Percentiles rank a stretch among this genome's conserved stretches.
These are phyloP conservation scores for Trialeurodes vaporariorum DNA, from an alignment of 1,140 invertebrate species.

Conservation along the genomic window DNA sequence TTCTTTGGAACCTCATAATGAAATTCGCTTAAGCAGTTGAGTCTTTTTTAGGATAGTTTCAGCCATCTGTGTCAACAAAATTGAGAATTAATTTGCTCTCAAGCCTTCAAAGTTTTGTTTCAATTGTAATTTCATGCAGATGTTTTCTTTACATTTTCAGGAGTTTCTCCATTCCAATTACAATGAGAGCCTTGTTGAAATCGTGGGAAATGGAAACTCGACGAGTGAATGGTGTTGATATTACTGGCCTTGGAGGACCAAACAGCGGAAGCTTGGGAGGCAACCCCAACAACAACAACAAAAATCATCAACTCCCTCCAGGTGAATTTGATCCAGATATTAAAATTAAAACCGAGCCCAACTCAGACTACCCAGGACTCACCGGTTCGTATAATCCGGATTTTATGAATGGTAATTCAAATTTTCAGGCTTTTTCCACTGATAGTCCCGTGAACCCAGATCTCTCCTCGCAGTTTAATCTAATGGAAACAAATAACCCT, in stretches of 20 bases:
- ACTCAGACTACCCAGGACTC: constrained; percentile 18
- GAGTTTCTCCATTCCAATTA: constrained; percentile 82
- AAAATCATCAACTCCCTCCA: not conserved
- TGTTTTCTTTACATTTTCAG: constrained; percentile 33
- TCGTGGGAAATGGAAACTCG: constrained; percentile 39
- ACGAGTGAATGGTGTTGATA: constrained; percentile 10
- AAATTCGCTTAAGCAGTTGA: too few species aligned
- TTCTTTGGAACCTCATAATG: too few species aligned
- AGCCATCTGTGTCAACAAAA: too few species aligned
- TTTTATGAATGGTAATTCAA: not conserved
- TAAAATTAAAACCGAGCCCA: constrained; percentile 43
- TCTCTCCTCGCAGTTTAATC: too few species aligned
- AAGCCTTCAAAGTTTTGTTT: too few species aligned
- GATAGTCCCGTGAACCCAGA: not conserved
- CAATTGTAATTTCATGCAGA: constrained; percentile 4
- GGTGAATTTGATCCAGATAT: constrained; percentile 29
- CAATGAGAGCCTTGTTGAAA: constrained; percentile 58
- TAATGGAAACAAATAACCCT: not conserved
- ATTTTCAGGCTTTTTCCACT: not conserved
- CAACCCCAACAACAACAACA: constrained; percentile 22
- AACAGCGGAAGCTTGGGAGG: constrained; percentile 30
- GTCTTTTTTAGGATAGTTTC: too few species aligned
- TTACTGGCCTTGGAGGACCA: constrained; percentile 14
- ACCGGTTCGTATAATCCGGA: constrained; percentile 4
- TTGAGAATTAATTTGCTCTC: too few species aligned